A percentile compares a stretch with the other conserved stretches of the same genome.
These are phyloP conservation scores for Amblyopsis hoosieri DNA, from an alignment of 2,797 vertebrate genomes.

Conservation along the genomic window DNA sequence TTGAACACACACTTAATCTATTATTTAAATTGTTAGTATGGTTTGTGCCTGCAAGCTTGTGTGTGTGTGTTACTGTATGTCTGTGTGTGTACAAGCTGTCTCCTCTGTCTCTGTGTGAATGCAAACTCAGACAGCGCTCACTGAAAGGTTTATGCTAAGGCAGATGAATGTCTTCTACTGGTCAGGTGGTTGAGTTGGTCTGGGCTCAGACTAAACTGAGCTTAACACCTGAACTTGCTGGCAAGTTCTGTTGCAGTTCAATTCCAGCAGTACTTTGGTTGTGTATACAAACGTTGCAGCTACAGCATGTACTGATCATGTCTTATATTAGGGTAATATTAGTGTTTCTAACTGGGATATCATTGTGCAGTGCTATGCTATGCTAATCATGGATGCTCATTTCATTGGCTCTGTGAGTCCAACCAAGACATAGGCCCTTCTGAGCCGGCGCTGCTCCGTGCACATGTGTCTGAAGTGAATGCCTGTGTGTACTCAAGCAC, in stretches of 20 bases:
- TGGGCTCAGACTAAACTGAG: slow-evolving; percentile 14
- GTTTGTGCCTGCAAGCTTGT: slow-evolving; percentile 13
- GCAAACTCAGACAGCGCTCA: slow-evolving; percentile 31
- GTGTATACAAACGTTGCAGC: neutral
- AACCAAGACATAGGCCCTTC: no score
- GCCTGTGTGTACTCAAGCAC: no score
- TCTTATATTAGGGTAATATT: no score
- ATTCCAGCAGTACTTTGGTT: slow-evolving; percentile 4
- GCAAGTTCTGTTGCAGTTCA: neutral
- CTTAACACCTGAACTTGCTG: slow-evolving; percentile 12
- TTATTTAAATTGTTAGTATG: neutral
- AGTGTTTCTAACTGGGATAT: no score
- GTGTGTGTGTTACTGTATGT: slow-evolving; percentile 14
- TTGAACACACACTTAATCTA: neutral
- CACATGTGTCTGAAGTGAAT: neutral
- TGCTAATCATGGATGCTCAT: no score
- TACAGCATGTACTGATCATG: no score
- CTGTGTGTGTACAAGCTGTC: slow-evolving; percentile 27
- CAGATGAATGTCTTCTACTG: slow-evolving; percentile 44
- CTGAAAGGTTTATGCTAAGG: slow-evolving; percentile 49
- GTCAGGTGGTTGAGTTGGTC: slow-evolving; percentile 30
- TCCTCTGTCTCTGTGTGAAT: slow-evolving; percentile 34
- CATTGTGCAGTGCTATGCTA: no score
- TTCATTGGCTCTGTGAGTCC: no score
- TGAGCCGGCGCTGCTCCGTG: neutral